Conservation (phyloP, 2,888 invertebrate genomes). For the Cheilosia grossa region DNA sequence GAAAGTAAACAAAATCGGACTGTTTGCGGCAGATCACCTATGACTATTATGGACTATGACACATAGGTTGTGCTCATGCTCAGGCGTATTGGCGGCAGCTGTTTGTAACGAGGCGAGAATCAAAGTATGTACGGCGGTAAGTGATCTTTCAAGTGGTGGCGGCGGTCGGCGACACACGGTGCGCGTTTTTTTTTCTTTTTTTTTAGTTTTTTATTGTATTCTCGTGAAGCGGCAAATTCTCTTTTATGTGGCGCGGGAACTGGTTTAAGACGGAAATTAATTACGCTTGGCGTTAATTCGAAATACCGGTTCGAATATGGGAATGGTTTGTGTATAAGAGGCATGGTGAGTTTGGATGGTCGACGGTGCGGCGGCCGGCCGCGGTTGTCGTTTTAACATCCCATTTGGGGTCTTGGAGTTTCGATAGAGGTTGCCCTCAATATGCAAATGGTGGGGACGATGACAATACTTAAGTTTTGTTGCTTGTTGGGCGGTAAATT, state of each 20-base stretch:
- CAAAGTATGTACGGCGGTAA: conserved; percentile 58
- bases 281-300: conserved; percentile 76
- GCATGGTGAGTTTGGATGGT: conserved; percentile 53
- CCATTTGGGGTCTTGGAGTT: conserved; percentile 52
- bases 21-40: conserved; percentile 61
- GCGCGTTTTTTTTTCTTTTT: conserved; percentile 48
- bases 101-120: conserved; percentile 40
- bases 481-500: conserved; percentile 53
- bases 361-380: conserved; percentile 33
- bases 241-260: conserved; percentile 73
- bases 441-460: conserved; percentile 11
- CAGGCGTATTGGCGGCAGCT: conserved; percentile 55
- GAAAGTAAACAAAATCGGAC: conserved; percentile 51
- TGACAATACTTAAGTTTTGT: conserved; percentile 29
- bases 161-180: conserved; percentile 59
- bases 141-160: conserved; percentile 70
- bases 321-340: conserved; percentile 40
- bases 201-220: conserved; percentile 51
- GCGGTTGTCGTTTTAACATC: conserved; percentile 48
- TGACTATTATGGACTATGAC: conserved; percentile 33
- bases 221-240: conserved; percentile 70
- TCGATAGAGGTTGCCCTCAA: conserved; percentile 26
- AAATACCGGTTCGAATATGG: conserved; percentile 70
- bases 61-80: conserved; percentile 27
- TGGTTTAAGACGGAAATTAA: conserved; percentile 76